These are phyloP conservation scores for Melanotaenia maccullochi DNA, from an alignment of 2,797 vertebrate species.

Conservation along the genomic window DNA sequence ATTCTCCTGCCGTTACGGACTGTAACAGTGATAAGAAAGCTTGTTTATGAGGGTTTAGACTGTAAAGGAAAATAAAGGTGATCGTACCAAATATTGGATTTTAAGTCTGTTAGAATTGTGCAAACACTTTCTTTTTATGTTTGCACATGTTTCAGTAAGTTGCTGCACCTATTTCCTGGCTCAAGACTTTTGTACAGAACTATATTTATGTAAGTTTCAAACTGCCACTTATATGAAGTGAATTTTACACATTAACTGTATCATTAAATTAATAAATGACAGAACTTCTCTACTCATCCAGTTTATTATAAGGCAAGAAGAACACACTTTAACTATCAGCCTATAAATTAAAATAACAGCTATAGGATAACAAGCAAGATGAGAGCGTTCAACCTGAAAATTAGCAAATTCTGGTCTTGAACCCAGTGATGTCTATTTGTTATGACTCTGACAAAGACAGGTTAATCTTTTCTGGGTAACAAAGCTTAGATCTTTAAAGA, in stretches of 20 bases:
- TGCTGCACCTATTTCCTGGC: neutral
- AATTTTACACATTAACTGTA: neutral
- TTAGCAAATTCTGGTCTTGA: too few relatives aligned
- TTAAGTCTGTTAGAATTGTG: too few relatives aligned
- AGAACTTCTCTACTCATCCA: neutral
- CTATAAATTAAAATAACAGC: neutral
- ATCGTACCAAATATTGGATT: too few relatives aligned
- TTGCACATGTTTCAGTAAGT: neutral
- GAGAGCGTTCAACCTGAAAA: neutral
- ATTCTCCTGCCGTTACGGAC: too few relatives aligned
- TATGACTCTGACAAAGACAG: too few relatives aligned
- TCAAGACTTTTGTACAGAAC: neutral
- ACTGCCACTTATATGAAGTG: neutral
- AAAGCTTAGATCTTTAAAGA: slow-evolving; percentile 2
- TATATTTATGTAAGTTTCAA: neutral
- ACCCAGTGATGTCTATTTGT: too few relatives aligned
- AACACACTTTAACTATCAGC: neutral
- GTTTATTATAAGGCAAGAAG: neutral
- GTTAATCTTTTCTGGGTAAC: neutral
- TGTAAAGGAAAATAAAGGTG: too few relatives aligned
- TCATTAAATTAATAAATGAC: neutral
- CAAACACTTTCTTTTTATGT: too few relatives aligned
- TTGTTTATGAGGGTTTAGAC: too few relatives aligned
- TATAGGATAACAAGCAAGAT: neutral
- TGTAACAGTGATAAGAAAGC: too few relatives aligned